Percentiles rank a stretch among this genome's conserved stretches.
Conservation (phyloP, 2,797 vertebrate species). For the Rhynchotus rufescens region DNA sequence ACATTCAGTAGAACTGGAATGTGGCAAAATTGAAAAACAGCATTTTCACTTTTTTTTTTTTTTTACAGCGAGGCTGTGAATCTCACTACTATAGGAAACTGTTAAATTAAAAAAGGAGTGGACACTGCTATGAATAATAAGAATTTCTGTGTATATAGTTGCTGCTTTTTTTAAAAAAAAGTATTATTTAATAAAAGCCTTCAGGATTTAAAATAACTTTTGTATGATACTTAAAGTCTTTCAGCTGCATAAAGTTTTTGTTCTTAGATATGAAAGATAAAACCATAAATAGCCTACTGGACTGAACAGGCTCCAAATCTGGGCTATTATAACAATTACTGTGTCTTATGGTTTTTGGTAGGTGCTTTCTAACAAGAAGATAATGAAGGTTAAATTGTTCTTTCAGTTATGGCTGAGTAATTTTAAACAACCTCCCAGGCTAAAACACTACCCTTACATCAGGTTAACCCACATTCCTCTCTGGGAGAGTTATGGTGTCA, state of each 20-base stretch:
- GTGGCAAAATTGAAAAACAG: neutral
- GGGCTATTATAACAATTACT: neutral
- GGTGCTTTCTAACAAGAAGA: neutral
- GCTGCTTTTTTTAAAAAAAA: neutral
- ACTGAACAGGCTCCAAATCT: neutral
- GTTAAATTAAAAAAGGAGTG: neutral
- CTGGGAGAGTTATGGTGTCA: neutral
- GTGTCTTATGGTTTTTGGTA: neutral
- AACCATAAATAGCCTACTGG: neutral
- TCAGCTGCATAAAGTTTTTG: neutral
- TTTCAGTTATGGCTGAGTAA: conserved; percentile 3
- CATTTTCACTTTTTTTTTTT: neutral
- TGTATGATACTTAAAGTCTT: neutral
- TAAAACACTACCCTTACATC: neutral
- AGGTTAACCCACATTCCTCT: neutral
- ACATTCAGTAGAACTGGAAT: neutral
- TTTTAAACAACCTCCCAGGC: neutral
- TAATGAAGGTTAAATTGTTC: conserved; percentile 11
- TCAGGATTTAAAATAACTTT: neutral
- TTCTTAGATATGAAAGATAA: neutral
- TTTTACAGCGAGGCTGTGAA: neutral
- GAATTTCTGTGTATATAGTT: neutral
- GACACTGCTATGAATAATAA: neutral
- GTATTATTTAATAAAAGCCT: neutral
- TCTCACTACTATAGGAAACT: neutral